A percentile compares a stretch with the other conserved stretches of the same genome.
Conservation (phyloP, 2,888 invertebrate genomes). For the Esperia sulphurella region DNA sequence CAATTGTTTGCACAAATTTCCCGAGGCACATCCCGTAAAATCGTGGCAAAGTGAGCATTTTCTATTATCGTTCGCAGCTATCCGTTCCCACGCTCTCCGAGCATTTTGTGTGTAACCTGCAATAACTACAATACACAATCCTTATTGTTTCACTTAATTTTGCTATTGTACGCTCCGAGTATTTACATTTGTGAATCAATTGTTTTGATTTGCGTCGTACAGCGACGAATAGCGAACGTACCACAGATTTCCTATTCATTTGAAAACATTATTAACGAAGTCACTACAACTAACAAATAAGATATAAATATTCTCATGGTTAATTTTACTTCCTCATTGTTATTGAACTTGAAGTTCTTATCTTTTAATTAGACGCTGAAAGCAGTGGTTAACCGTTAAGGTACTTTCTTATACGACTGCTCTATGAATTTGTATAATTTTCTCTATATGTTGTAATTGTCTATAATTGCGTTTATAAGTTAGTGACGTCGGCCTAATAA, state of each 20-base stretch:
- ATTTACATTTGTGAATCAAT: slow-evolving; percentile 63
- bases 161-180: slow-evolving; percentile 67
- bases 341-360: neutral
- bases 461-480: slow-evolving; percentile 41
- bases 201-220: slow-evolving; percentile 42
- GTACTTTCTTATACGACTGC: neutral
- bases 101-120: slow-evolving; percentile 63
- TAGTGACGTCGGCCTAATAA: slow-evolving; percentile 47
- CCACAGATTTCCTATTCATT: slow-evolving; percentile 15
- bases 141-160: slow-evolving; percentile 76
- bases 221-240: slow-evolving; percentile 20
- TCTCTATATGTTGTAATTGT: slow-evolving; percentile 37
- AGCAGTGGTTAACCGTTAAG: neutral
- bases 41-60: slow-evolving; percentile 45
- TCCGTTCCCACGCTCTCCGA: slow-evolving; percentile 68
- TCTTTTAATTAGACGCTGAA: neutral
- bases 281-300: neutral
- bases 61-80: slow-evolving; percentile 54
- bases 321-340: slow-evolving; percentile 1
- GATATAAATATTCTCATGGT: slow-evolving; percentile 11
- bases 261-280: neutral
- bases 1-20: slow-evolving; percentile 49
- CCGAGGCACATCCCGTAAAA: slow-evolving; percentile 46
- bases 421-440: slow-evolving; percentile 26
- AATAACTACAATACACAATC: slow-evolving; percentile 69